phyloP scores from a whole-genome alignment of 2,888 invertebrate genomes.

The Dolomedes plantarius region DNA sequence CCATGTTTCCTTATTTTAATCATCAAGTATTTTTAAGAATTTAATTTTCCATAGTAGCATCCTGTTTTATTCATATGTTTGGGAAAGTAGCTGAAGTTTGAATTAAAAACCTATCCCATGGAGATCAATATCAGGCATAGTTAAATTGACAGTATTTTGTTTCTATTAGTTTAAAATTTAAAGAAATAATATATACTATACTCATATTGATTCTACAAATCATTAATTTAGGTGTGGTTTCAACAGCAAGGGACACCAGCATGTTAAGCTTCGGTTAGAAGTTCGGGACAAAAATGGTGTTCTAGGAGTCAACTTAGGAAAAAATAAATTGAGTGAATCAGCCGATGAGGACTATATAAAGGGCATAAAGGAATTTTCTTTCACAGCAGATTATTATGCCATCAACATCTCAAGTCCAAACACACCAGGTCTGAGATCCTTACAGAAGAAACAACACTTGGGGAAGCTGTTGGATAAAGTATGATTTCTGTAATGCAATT shows the following conservation, averaged over 20 bases:
- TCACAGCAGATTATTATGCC: slow-evolving; percentile 92
- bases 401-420: slow-evolving; percentile 98
- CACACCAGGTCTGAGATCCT: slow-evolving; percentile 90
- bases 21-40: no score
- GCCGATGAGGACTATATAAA: slow-evolving; percentile 88
- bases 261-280: slow-evolving; percentile 81
- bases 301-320: slow-evolving; percentile 96
- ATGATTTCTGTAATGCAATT: neutral
- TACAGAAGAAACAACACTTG: slow-evolving; percentile 88
- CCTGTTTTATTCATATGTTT: no score
- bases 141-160: no score
- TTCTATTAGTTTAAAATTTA: no score
- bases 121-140: no score
- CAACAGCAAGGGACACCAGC: slow-evolving; percentile 94
- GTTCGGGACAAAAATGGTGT: slow-evolving; percentile 79
- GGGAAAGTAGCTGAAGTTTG: no score
- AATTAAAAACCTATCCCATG: no score
- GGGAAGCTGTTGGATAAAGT: slow-evolving; percentile 83
- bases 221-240: slow-evolving; percentile 90
- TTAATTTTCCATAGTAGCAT: no score
- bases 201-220: no score
- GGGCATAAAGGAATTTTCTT: slow-evolving; percentile 89
- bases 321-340: slow-evolving; percentile 89
- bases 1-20: no score
- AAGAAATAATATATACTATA: no score